phyloP scores from a whole-genome alignment of 2,113 vertebrate species.

The Amphiprion percula region DNA sequence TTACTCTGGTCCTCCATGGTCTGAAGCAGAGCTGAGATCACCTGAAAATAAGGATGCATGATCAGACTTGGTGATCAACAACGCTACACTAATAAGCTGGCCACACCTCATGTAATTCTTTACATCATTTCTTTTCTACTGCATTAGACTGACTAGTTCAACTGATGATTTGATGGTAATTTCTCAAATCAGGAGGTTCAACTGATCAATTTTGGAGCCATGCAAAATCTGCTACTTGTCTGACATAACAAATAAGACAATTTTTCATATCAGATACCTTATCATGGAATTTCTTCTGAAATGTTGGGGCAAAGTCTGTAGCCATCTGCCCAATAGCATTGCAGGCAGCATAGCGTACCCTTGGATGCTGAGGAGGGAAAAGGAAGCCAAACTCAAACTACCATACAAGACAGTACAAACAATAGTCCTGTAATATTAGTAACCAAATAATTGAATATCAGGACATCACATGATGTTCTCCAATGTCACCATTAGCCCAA shows the following conservation, averaged over 20 bases:
- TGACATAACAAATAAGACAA: no score
- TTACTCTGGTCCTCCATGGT: constrained; percentile 98
- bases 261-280: constrained; percentile 83
- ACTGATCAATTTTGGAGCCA: no score
- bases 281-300: constrained; percentile 99
- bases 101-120: no score
- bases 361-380: constrained; percentile 88
- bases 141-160: no score
- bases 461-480: no score
- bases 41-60: constrained; percentile 75
- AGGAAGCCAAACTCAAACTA: background rate
- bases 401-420: background rate
- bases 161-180: no score
- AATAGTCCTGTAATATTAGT: background rate
- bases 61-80: background rate
- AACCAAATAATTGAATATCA: background rate
- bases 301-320: constrained; percentile 97
- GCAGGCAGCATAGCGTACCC: constrained; percentile 96
- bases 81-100: no score
- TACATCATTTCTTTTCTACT: no score
- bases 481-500: no score
- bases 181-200: no score
- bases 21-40: constrained; percentile 94
- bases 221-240: no score
- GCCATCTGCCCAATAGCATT: constrained; percentile 99